Evolutionary conservation across 2,797 vertebrate species (phyloP), one percentile per base, ranked within the genome.

Genomic region (Manis javanica): DNA sequence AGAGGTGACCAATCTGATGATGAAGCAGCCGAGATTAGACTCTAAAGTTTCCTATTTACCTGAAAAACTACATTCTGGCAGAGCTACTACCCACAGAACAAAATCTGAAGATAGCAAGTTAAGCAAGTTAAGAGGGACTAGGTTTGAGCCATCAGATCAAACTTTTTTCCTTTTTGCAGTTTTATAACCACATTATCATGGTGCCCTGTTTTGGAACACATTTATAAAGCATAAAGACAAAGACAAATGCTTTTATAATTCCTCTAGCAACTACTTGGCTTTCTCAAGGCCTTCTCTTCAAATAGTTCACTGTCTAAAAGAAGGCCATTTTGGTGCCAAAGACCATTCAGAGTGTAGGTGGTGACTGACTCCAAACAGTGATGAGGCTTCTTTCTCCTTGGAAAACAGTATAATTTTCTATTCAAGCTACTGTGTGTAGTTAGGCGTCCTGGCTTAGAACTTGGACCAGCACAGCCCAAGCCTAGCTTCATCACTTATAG

Each of bases 261-360:
- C 53, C 42, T 72, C 77, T 57, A 79, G 7, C 71, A 90, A 91
- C 23, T 93, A 53, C 53, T 19, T 75, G 42, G 74, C 49, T 82
- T 94, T 91, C 74, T 84, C 68, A 88, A 39, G 34, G 74, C 4
- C 34, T 90, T 92, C 26, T 93, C 51, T 71, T 79, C 57, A 91
- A 51, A 77, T 8, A 94, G 81, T 37, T 87, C 31, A 87, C 9
- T 92, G 81, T 59, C 69, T 87, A 61, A 88, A 87, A 85, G 19
- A 55, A 78, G 69, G 34, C 24, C 51, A 93, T 64, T 93, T 81
- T 69, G 13, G n/a, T 68, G 91, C 24, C 42, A 75, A 71, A 75
- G 24, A 64, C 69, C 51, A 68, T 26, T 85, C 55, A 93, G 88
- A 64, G 71, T 71, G 19, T 31, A 74, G 11, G n/a, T 78, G 31